Evolutionary conservation across 1,140 invertebrate species (phyloP).

Genomic region (Anoplophora glabripennis): DNA sequence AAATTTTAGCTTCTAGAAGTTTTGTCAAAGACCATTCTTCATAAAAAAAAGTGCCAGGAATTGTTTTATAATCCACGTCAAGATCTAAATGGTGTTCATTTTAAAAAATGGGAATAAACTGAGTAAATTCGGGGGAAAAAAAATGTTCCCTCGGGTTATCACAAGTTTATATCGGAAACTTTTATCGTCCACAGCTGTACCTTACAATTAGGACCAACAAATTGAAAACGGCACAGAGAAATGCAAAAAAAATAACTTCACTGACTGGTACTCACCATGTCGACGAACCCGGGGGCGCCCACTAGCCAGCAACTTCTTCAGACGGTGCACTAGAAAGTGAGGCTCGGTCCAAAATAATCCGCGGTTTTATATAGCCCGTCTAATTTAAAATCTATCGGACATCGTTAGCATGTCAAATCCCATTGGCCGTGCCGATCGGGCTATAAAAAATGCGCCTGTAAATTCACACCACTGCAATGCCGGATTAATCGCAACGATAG

Average conservation of each 20-base stretch:
- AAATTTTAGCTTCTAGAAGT: too few relatives aligned
- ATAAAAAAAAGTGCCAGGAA: too few relatives aligned
- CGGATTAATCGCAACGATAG: neutral
- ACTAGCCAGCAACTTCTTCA: conserved; percentile 10
- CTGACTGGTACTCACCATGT: conserved; percentile 13
- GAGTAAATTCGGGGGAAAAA: neutral
- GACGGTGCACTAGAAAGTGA: conserved; percentile 22
- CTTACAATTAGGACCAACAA: neutral
- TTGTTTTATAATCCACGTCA: too few relatives aligned
- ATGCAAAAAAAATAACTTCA: neutral
- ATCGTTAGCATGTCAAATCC: conserved; percentile 25
- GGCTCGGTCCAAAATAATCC: conserved; percentile 15
- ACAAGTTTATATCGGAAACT: neutral
- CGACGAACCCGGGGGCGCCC: neutral
- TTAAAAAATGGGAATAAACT: neutral
- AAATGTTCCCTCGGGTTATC: neutral
- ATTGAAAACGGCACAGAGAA: too few relatives aligned
- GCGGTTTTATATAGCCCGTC: conserved; percentile 30
- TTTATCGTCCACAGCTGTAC: neutral
- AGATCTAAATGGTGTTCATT: too few relatives aligned
- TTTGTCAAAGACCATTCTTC: too few relatives aligned
- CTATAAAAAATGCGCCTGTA: conserved; percentile 6
- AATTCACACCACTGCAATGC: conserved; percentile 15
- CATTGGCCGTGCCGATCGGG: conserved; percentile 15
- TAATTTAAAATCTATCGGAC: conserved; percentile 28